Conservation (phyloP, 2,113 vertebrate genomes). For the Bubo scandiacus region DNA sequence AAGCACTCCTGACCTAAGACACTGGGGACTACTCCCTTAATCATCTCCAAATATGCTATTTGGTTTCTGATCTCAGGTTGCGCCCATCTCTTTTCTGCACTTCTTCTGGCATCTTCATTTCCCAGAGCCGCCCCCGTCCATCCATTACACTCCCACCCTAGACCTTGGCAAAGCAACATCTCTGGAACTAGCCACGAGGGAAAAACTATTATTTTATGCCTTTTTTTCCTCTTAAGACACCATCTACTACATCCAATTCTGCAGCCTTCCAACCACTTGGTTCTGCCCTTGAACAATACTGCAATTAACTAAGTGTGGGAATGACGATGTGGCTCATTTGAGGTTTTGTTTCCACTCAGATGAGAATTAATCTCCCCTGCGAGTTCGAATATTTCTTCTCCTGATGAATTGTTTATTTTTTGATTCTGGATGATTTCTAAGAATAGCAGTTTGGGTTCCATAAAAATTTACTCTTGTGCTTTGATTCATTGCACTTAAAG, state of each 20-base stretch:
- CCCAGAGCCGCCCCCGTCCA: neutral
- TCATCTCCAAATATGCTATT: neutral
- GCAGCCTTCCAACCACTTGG: neutral
- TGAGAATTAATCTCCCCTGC: neutral
- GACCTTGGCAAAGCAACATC: neutral
- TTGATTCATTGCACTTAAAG: conserved; percentile 55
- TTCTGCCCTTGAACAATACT: neutral
- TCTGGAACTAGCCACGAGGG: neutral
- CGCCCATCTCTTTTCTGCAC: neutral
- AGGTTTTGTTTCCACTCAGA: conserved; percentile 44
- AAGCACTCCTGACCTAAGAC: neutral
- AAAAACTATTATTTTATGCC: neutral
- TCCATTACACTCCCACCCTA: neutral
- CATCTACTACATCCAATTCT: neutral
- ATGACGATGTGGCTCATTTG: neutral
- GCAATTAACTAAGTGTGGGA: conserved; percentile 31
- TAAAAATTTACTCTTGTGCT: neutral
- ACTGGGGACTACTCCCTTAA: too few species aligned
- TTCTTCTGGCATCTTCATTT: neutral
- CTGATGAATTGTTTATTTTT: conserved; percentile 51
- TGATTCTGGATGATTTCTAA: conserved; percentile 43
- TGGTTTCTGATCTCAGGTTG: neutral
- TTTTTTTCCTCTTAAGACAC: neutral
- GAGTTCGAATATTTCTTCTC: conserved; percentile 12
- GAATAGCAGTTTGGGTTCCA: conserved; percentile 31